Percentiles rank a stretch among this genome's conserved stretches.
phyloP scores from a whole-genome alignment of 2,113 vertebrate genomes.

The Isichthys henryi region DNA sequence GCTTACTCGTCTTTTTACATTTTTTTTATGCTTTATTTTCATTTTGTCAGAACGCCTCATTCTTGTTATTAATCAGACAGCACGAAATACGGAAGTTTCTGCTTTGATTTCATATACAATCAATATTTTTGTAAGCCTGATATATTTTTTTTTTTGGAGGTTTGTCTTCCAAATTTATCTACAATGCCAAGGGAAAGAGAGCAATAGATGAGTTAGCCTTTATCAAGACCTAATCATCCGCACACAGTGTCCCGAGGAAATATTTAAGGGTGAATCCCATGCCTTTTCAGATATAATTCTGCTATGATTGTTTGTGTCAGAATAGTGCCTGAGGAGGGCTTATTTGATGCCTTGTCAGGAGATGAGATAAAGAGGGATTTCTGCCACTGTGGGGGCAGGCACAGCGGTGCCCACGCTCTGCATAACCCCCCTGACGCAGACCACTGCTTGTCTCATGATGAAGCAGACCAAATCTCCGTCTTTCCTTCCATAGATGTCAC shows the following conservation, averaged over 20 bases:
- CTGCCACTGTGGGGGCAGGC: slow-evolving; percentile 53
- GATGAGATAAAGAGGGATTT: slow-evolving; percentile 47
- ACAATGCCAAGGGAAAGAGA: not conserved
- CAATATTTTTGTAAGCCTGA: not conserved
- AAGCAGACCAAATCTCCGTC: slow-evolving; percentile 59
- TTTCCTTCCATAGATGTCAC: slow-evolving; percentile 66
- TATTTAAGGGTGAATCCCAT: slow-evolving; percentile 26
- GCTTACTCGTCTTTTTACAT: not conserved
- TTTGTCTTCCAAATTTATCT: not conserved
- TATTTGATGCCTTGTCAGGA: slow-evolving; percentile 58
- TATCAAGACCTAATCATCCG: slow-evolving; percentile 32
- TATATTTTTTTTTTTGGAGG: not conserved
- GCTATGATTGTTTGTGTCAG: slow-evolving; percentile 47
- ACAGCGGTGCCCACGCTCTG: slow-evolving; percentile 9
- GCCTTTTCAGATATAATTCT: slow-evolving; percentile 28
- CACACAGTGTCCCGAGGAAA: slow-evolving; percentile 19
- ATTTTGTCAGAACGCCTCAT: not conserved
- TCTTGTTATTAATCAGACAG: not conserved
- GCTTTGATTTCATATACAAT: not conserved
- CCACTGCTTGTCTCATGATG: slow-evolving; percentile 46
- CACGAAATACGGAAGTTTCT: not conserved
- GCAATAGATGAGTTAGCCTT: slow-evolving; percentile 34
- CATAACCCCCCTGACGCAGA: slow-evolving; percentile 36
- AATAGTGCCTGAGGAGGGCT: slow-evolving; percentile 63
- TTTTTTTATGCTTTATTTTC: not conserved